Conservation (phyloP, 92 coral and sea anemone species). For the Epizoanthus ramosus region DNA sequence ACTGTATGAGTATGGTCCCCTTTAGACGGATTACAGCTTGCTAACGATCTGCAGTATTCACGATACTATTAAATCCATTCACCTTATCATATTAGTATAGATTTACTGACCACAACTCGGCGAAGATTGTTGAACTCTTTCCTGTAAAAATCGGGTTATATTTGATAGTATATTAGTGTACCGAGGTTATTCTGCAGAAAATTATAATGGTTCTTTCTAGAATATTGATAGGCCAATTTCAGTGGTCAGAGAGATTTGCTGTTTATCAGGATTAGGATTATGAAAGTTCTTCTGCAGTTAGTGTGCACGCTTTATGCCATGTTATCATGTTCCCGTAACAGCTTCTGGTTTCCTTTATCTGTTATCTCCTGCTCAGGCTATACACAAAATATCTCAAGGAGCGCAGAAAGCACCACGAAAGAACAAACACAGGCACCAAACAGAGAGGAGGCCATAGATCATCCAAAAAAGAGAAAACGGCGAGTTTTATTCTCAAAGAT, state of each 20-base stretch:
- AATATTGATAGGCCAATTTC: neutral
- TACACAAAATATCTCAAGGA: conserved; percentile 28
- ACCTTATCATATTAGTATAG: conserved; percentile 41
- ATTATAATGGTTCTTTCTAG: neutral
- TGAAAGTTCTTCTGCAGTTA: neutral
- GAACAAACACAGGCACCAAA: conserved; percentile 43
- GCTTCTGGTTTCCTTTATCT: conserved; percentile 15
- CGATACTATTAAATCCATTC: conserved; percentile 17
- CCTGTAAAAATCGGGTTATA: conserved; percentile 29
- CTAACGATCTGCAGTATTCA: conserved; percentile 8
- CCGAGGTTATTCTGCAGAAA: neutral
- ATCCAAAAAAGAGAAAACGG: conserved; percentile 93
- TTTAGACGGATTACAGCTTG: neutral
- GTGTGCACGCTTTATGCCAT: conserved; percentile 25
- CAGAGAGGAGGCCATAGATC: conserved; percentile 66
- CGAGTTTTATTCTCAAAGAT: conserved; percentile 96
- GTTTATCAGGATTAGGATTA: conserved; percentile 7
- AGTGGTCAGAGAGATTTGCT: conserved; percentile 16
- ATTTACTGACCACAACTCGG: conserved; percentile 43
- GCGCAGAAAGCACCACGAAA: conserved; percentile 14
- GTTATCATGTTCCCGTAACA: conserved; percentile 26
- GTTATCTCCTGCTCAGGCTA: conserved; percentile 24
- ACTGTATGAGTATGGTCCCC: neutral
- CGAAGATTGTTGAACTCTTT: conserved; percentile 20
- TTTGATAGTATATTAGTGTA: neutral